Conservation (phyloP, 2,797 vertebrate species). For the Phaenicophaeus curvirostris region DNA sequence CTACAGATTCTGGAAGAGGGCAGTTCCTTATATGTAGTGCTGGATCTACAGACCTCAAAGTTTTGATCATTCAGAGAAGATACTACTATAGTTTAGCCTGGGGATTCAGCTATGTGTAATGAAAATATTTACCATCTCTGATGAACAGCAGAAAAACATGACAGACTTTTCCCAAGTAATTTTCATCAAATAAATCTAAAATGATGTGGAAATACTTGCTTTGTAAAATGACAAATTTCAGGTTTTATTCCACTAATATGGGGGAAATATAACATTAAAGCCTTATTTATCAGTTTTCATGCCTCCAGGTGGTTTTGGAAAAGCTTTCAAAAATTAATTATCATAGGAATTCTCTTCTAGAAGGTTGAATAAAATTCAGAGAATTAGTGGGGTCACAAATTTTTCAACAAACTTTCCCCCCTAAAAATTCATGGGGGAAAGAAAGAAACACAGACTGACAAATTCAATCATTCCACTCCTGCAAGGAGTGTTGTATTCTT, state of each 20-base stretch:
- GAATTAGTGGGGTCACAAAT: not conserved
- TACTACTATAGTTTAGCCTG: not conserved
- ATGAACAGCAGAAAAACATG: not conserved
- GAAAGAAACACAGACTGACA: not conserved
- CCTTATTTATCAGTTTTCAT: not conserved
- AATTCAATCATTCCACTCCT: not conserved
- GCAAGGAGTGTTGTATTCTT: not conserved
- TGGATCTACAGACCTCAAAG: not conserved
- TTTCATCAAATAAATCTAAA: not conserved
- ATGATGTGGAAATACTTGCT: not conserved
- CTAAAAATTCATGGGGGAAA: not conserved
- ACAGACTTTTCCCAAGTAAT: not conserved
- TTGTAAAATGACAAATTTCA: not conserved
- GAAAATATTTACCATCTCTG: conserved; percentile 10
- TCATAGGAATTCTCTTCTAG: not conserved
- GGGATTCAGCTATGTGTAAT: not conserved
- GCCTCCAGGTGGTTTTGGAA: not conserved
- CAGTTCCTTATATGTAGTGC: not conserved
- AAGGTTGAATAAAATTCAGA: not conserved
- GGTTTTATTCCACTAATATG: not conserved
- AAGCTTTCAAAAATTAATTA: not conserved
- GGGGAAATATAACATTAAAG: not conserved
- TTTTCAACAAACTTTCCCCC: not conserved
- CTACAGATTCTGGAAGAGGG: not conserved
- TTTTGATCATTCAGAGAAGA: not conserved